Percentiles rank a stretch among this genome's conserved stretches.
phyloP scores from a whole-genome alignment of 2,888 invertebrate species.

The Parochlus steinenii region DNA sequence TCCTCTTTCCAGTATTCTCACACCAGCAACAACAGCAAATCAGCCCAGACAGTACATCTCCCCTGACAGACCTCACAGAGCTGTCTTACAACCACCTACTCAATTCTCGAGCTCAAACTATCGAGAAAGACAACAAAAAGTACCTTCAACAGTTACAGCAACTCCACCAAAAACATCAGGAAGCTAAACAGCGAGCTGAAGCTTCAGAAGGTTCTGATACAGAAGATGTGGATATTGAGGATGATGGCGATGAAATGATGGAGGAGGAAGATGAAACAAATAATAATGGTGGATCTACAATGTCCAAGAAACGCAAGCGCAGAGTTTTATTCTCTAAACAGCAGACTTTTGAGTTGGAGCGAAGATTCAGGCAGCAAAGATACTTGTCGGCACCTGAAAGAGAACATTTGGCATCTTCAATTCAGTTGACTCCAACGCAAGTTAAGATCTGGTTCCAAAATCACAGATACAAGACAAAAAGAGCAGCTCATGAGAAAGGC shows the following conservation, averaged over 20 bases:
- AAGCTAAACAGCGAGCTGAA: too few relatives aligned
- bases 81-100: constrained; percentile 4
- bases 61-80: constrained; percentile 7
- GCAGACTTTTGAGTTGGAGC: constrained; percentile 90
- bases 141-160: constrained; percentile 10
- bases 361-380: constrained; percentile 87
- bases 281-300: neutral
- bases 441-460: constrained; percentile 99
- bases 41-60: constrained; percentile 6
- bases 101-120: constrained; percentile 1
- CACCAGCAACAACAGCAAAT: constrained; percentile 3
- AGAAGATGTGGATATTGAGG: constrained; percentile 10
- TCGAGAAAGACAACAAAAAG: constrained; percentile 7
- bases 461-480: constrained; percentile 95
- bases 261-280: constrained; percentile 1
- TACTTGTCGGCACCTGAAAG: constrained; percentile 96
- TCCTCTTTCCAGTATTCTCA: constrained; percentile 8
- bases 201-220: constrained; percentile 4
- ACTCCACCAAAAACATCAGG: constrained; percentile 5
- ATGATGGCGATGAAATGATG: constrained; percentile 6
- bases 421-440: constrained; percentile 92
- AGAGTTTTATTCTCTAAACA: constrained; percentile 94
- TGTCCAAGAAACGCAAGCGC: constrained; percentile 83
- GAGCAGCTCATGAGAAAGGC: constrained; percentile 90
- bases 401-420: constrained; percentile 89